Conservation (phyloP, 2,888 invertebrate species). For the Laothoe populi region DNA sequence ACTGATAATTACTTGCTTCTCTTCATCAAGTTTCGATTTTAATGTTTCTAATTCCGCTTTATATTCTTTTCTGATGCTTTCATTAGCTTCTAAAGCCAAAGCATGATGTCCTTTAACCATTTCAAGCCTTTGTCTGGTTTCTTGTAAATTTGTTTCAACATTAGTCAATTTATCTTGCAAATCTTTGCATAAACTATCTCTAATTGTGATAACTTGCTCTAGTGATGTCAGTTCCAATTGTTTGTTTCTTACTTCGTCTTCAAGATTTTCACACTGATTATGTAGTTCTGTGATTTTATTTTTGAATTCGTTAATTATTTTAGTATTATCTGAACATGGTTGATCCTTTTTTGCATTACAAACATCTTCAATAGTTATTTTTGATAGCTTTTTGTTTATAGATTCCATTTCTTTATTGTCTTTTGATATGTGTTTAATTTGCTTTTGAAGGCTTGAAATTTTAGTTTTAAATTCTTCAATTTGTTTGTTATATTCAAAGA, state of each 20-base stretch:
- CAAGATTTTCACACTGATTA: slow-evolving; percentile 66
- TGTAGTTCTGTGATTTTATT: slow-evolving; percentile 60
- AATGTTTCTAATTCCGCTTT: slow-evolving; percentile 75
- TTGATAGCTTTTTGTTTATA: slow-evolving; percentile 31
- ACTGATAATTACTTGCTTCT: slow-evolving; percentile 66
- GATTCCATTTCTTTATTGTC: slow-evolving; percentile 16
- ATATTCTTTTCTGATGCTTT: slow-evolving; percentile 79
- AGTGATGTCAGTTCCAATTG: slow-evolving; percentile 72
- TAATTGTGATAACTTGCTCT: slow-evolving; percentile 73
- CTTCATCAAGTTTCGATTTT: slow-evolving; percentile 75
- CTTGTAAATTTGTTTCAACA: slow-evolving; percentile 65
- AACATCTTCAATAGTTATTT: slow-evolving; percentile 33
- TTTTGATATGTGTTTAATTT: slow-evolving; percentile 14
- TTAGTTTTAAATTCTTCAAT: slow-evolving; percentile 74
- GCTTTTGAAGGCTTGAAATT: slow-evolving; percentile 59
- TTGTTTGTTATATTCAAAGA: slow-evolving; percentile 72
- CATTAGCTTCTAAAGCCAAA: slow-evolving; percentile 78
- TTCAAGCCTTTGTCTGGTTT: slow-evolving; percentile 74
- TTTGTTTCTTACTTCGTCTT: slow-evolving; percentile 70
- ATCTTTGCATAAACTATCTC: slow-evolving; percentile 77
- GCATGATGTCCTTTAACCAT: slow-evolving; percentile 82
- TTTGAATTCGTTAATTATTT: slow-evolving; percentile 52
- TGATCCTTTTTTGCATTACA: slow-evolving; percentile 31
- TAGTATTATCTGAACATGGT: slow-evolving; percentile 27
- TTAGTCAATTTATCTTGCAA: slow-evolving; percentile 72